phyloP scores from a whole-genome alignment of 2,797 vertebrate species.

The Propithecus deckenii region DNA sequence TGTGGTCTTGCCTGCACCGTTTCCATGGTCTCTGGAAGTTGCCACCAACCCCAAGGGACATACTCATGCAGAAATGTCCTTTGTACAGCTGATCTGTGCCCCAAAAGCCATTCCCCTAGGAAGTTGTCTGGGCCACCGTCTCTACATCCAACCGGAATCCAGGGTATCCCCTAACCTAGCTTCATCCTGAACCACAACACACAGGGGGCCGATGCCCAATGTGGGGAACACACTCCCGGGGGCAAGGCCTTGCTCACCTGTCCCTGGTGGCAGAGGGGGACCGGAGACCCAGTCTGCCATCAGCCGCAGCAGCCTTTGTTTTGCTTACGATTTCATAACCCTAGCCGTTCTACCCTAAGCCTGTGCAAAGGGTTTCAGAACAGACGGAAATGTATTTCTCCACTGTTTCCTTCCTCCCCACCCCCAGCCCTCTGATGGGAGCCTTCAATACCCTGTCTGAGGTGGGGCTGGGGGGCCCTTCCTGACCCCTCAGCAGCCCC shows the following conservation, averaged over 20 bases:
- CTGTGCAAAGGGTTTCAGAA: background rate
- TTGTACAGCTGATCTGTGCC: background rate
- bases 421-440: background rate
- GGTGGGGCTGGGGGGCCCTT: background rate
- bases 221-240: background rate
- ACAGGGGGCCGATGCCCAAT: no score
- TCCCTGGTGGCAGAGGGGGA: background rate
- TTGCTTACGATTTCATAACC: background rate
- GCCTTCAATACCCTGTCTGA: background rate
- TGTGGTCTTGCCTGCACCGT: fast-evolving
- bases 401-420: background rate
- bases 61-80: background rate
- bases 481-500: background rate
- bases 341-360: no score
- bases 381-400: background rate
- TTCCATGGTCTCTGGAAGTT: background rate
- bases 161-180: background rate
- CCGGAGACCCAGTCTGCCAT: no score
- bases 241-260: background rate
- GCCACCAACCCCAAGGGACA: background rate
- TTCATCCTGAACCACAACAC: background rate
- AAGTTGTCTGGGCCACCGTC: background rate
- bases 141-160: background rate
- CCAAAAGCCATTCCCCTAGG: background rate
- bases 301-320: background rate